Evolutionary conservation across 2,797 vertebrate species (phyloP), one percentile per base, ranked within the genome.

Genomic region (Argya squamiceps): DNA sequence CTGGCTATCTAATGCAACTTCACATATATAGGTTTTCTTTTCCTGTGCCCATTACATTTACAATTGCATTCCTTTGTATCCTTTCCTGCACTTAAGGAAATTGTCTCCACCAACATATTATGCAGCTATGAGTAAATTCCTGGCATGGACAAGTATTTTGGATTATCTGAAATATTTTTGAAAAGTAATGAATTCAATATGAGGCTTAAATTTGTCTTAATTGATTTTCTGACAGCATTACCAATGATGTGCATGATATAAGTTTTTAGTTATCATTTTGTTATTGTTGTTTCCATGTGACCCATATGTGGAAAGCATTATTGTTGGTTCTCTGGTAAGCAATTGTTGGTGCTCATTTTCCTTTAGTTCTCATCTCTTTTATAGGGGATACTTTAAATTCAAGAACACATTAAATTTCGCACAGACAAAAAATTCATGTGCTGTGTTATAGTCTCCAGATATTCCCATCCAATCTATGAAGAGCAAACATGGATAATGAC

Each of bases 161-260:
- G 78, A 30, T 89, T 73, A 77, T 63, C 43, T 85, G 68, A 79
- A 91, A 77, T 64, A 73, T 44, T 83, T 92, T 80, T 84, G 47
- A 67, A 56, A 93, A 71, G 47, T 47, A 74, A 49, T 77, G 47
- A 73, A 60, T 92, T 87, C 73, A 67, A 22, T 84, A 76, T 46
- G 64, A 82, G 56, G 55, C 37, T 88, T 82, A 67, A 75, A 83
- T 82, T 88, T 84, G 2, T 91, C 47, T 36, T 49, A 41, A 88
- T 52, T 78, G 56, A 75, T 92, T 94, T 93, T 91, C 65, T 93
- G 88, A 69, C 59, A 94, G 11, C 39, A 16, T 69, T 69, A 58
- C 41, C 26, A n/a, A 21, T 37, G 34, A 67, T 49, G 27, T 77
- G 56, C 34, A 37, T 74, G 84, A 30, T 69, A 0, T 12, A 39